Base-by-base conservation (phyloP, 2,797 vertebrate genomes). In the Spinus pinus region DNA sequence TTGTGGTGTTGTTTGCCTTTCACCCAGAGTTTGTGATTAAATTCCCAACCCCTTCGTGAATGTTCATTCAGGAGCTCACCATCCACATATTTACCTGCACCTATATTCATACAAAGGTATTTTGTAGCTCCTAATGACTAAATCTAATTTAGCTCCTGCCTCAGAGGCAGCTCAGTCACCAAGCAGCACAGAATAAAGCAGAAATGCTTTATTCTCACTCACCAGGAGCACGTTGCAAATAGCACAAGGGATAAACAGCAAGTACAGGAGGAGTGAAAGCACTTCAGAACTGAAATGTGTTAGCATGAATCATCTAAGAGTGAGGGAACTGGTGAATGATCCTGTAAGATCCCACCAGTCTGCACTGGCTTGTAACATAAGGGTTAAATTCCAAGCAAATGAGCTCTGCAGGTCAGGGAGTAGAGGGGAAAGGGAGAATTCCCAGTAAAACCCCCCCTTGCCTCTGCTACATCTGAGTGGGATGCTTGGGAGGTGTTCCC, bases 11-110 rank as follows among this genome's bases (percentile, higher is more conserved):
- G 39, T 42, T 72, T 77, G 12, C 22, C 47, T 72, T 82, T 53
- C 41, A 33, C 23, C 17, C 16, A 8, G 0, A 16, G 3, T 13
- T 58, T 1, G 4, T 53, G 14, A 30, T 35, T 49, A 9, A 12
- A 27, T 58, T 46, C 42, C 51, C 27, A 57, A 30, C 14, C 25
- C 30, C 3, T 22, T 30, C 17, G 20, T 49, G 46, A 80, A 22
- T 23, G 2, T 33, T 47, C 12, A 4, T n/a, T 35, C 24, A 75
- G 11, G 51, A 39, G 1, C n/a, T 65, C n/a, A 37, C 11, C 41
- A 50, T 31, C 42, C 51, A 50, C 39, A 30, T 14, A 46, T 27
- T 50, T 12, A 33, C 21, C 72, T 53, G n/a, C 18, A 13, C 23
- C 19, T 33, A 5, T 11, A 18, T 17, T 18, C 28, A 14, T 18